These are phyloP conservation scores for Autographa pulchrina DNA, from an alignment of 2,888 invertebrate genomes.

Conservation along the genomic window DNA sequence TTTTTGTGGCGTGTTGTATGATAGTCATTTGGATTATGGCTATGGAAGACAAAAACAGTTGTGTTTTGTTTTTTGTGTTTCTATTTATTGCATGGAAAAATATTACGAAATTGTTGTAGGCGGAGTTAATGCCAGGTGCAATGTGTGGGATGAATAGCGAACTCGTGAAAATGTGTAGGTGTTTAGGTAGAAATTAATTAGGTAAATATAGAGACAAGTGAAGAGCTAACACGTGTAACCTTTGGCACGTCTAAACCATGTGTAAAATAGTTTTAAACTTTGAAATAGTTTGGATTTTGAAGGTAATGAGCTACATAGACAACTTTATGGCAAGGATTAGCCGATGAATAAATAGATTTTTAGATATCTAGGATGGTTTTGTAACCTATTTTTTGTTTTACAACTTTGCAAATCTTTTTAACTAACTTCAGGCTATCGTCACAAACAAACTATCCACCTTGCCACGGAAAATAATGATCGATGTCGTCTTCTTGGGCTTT, in stretches of 20 bases:
- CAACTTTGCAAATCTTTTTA: too few species aligned
- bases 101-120: neutral
- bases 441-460: too few species aligned
- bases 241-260: neutral
- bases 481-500: too few species aligned
- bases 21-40: neutral
- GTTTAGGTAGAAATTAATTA: neutral
- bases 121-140: neutral
- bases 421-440: too few species aligned
- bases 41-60: neutral
- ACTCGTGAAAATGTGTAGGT: neutral
- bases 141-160: neutral
- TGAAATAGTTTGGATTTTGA: neutral
- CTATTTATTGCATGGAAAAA: neutral
- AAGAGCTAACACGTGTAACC: neutral
- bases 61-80: neutral
- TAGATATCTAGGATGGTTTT: too few species aligned
- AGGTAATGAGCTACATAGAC: neutral
- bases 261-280: neutral
- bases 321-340: neutral
- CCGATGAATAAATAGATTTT: too few species aligned
- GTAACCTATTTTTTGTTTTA: too few species aligned
- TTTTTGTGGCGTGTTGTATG: constrained; percentile 13
- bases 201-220: neutral
- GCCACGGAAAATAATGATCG: too few species aligned